These are phyloP conservation scores for Cataglyphis albicans DNA, from an alignment of 2,888 invertebrate species.

Conservation along the genomic window DNA sequence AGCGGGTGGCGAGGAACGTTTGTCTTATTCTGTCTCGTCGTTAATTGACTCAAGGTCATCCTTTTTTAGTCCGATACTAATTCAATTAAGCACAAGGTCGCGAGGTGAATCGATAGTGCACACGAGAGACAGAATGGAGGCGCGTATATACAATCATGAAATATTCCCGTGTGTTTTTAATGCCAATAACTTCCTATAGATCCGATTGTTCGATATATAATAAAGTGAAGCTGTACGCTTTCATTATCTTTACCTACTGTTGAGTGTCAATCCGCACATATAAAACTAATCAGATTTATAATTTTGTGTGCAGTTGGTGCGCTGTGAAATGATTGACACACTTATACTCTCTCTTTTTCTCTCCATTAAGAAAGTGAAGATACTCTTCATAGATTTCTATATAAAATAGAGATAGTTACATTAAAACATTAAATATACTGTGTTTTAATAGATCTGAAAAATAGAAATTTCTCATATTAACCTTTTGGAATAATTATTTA, in stretches of 20 bases:
- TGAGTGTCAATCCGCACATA: constrained; percentile 16
- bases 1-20: constrained; percentile 27
- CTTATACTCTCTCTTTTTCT: neutral
- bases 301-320: neutral
- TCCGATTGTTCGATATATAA: constrained; percentile 31
- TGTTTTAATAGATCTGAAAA: neutral
- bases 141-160: constrained; percentile 17
- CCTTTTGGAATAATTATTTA: neutral
- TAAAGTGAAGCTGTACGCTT: constrained; percentile 39
- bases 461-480: neutral
- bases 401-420: neutral
- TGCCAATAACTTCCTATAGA: constrained; percentile 42
- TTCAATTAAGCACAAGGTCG: constrained; percentile 53
- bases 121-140: constrained; percentile 45
- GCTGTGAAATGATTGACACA: neutral
- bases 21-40: constrained; percentile 50
- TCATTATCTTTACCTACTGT: neutral
- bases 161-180: constrained; percentile 51
- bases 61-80: constrained; percentile 35
- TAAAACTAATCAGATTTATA: constrained; percentile 10
- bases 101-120: constrained; percentile 55
- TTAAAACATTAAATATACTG: neutral
- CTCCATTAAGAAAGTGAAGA: neutral
- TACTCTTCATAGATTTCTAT: neutral
- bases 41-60: constrained; percentile 55